A percentile compares a stretch with the other conserved stretches of the same genome.
Evolutionary conservation across 2,888 invertebrate species (phyloP).

Genomic region (Diarsia dahlii): DNA sequence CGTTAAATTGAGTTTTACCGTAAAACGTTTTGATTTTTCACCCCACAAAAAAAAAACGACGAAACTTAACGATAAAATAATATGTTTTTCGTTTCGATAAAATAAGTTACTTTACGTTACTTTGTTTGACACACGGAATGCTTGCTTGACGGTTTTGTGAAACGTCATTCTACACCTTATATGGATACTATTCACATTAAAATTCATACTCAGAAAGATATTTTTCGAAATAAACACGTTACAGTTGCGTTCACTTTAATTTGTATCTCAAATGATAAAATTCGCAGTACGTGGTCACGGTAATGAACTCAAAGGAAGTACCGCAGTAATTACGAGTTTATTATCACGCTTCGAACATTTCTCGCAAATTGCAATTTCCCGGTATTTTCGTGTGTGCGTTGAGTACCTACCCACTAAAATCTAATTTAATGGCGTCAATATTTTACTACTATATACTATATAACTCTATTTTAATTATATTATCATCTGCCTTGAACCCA

Average conservation of each 20-base stretch:
- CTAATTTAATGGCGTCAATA: neutral
- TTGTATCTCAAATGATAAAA: conserved; percentile 34
- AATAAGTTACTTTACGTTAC: too few relatives aligned
- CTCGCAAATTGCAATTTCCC: conserved; percentile 39
- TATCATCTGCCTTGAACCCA: neutral
- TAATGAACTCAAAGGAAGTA: conserved; percentile 47
- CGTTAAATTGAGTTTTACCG: too few relatives aligned
- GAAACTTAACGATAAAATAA: too few relatives aligned
- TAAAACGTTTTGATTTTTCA: too few relatives aligned
- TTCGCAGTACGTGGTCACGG: conserved; percentile 16
- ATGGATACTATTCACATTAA: neutral
- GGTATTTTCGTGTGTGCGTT: conserved; percentile 14
- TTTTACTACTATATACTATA: too few relatives aligned
- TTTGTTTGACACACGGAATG: too few relatives aligned
- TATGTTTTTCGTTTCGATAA: too few relatives aligned
- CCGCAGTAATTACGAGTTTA: neutral
- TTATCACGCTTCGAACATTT: conserved; percentile 17
- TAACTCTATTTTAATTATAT: neutral
- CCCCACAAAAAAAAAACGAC: too few relatives aligned
- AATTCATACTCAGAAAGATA: conserved; percentile 2
- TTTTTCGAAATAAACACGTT: conserved; percentile 20
- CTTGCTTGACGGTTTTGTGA: too few relatives aligned
- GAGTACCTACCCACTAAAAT: neutral
- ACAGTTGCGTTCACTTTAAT: conserved; percentile 40
- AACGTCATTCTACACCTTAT: too few relatives aligned